Conservation (phyloP, 2,888 invertebrate genomes). For the Pterobdella sp. region DNA sequence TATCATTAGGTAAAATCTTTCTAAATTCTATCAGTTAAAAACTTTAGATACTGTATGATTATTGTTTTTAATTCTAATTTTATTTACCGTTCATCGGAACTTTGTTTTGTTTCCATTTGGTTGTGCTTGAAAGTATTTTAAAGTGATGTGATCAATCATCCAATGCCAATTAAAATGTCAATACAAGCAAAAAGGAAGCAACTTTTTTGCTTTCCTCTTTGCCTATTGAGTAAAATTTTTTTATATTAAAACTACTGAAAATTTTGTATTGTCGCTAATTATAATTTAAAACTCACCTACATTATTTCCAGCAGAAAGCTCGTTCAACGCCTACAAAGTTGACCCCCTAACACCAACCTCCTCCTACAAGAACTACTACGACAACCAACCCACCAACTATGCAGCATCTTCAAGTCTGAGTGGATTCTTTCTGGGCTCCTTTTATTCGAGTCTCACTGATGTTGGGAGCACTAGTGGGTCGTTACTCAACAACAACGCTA, state of each 20-base stretch:
- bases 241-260: not conserved
- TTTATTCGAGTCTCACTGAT: conserved; percentile 23
- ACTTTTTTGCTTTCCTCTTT: not conserved
- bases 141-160: no score
- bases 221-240: not conserved
- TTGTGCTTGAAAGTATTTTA: no score
- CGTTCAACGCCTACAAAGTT: conserved; percentile 14
- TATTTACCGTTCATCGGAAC: no score
- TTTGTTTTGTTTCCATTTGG: no score
- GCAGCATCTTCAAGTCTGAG: not conserved
- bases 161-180: no score
- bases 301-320: not conserved
- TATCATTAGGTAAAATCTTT: no score
- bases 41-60: no score
- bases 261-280: not conserved
- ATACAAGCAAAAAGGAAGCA: no score
- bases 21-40: no score
- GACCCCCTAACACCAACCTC: conserved; percentile 13
- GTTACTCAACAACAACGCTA: not conserved
- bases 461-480: not conserved
- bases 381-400: not conserved
- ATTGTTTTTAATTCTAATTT: no score
- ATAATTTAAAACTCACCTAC: not conserved
- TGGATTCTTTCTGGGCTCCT: conserved; percentile 23
- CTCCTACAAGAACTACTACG: conserved; percentile 24